Evolutionary conservation across 2,888 invertebrate species (phyloP), one percentile per base, ranked within the genome.

Genomic region (Drosophila subquinaria): DNA sequence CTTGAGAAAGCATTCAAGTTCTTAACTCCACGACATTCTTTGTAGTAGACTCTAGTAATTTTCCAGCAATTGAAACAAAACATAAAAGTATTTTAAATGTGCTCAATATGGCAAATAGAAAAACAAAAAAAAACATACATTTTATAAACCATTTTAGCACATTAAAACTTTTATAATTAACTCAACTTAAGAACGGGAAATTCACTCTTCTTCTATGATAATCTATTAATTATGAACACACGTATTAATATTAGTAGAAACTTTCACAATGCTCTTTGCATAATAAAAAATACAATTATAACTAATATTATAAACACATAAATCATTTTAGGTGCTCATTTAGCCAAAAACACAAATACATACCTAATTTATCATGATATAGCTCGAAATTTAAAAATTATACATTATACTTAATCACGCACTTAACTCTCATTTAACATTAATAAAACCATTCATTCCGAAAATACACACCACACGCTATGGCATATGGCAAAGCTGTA

Each of bases 51-150:
- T 78, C 60, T 88, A 88, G 72, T 63, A 62, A 36, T 66, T 74
- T 71, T 77, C 74, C 69, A 80, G 66, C 78, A 80, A 82, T 82
- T 68, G 53, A 88, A 62, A 72, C 42, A 51, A 50, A 71, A 89
- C 73, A 59, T 68, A 71, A 69, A 86, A 88, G 86, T 89, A 89
- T 86, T 86, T 82, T 78, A 79, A 82, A 80, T 74, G 76, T 89
- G 86, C 86, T 86, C 86, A 89, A 86, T 66, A 72, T 62, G 73
- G 63, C 69, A 73, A 76, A 52, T 3, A 47, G 23, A 55, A 45
- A 52, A 5, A 27, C 5, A 23, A 27, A 5, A 27, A 27, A 27
- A 8, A 30, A 48, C 38, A 61, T 48, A 56, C 20, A 60, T 62
- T 77, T 73, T 61, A 66, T 53, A 61, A 52, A 57, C 43, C 9